Base-by-base conservation (phyloP, 2,113 vertebrate species). In the Platichthys stellatus region DNA sequence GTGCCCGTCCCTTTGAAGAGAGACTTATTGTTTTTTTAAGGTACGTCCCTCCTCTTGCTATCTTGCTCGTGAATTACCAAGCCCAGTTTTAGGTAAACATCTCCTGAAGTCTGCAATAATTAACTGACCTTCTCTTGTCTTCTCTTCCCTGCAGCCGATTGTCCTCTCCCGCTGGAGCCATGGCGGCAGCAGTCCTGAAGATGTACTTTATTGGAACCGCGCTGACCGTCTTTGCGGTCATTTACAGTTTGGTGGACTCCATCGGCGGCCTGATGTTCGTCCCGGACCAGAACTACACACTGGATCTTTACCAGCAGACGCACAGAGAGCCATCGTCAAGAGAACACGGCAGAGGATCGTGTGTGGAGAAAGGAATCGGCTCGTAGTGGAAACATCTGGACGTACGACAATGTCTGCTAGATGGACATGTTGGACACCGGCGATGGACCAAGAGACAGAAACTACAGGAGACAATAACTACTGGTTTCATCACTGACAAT, bases 191-290 rank as follows among this genome's bases (percentile, higher is more conserved):
- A 1, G 15, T 90, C 3, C 47, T 93, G 0, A 90, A 85, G 28
- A 0, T 92, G 8, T 92, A 88, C 7, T 72, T 89, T 0, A 45
- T 91, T 14, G 89, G 88, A 18, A 87, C 80, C 0, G 77, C 60
- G 5, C 11, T 93, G 20, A 78, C 28, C 1, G 28, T 90, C 57
- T 24, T 92, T 0, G 74, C 79, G 0, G 58, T 89, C 40, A 0
- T 92, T 10, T 88, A 69, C 18, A 58, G n/a, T 1, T 10, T 90
- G 0, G 78, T 35, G 2, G 87, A 93, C 70, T 87, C 86, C 5
- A 21, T 93, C 2, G 91, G 92, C 0, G 91, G 89, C 0, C 76
- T 85, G 26, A 90, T 92, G 90, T 83, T 87, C 11, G 5, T 35
- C 54, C 91, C 85, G 45, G 59, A 86, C 67, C 56, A 62, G 0